These are phyloP conservation scores for Acrocephalus arundinaceus DNA, from an alignment of 2,113 vertebrate genomes.

Conservation along the genomic window DNA sequence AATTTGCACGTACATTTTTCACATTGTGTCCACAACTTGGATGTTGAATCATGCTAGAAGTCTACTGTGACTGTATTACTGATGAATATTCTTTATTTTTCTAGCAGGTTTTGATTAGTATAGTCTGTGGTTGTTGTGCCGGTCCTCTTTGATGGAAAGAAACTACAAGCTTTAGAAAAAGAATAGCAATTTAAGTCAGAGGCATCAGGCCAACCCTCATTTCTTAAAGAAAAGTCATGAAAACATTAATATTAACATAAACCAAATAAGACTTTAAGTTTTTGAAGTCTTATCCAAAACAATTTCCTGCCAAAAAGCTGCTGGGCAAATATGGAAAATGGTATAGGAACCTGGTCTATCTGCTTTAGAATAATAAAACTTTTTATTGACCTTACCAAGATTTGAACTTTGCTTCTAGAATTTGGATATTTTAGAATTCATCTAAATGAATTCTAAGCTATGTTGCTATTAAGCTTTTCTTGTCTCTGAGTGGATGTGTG, in stretches of 20 bases:
- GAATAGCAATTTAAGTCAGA: background rate
- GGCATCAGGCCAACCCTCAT: background rate
- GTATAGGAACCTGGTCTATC: background rate
- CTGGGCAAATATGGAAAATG: slow-evolving; percentile 7
- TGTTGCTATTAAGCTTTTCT: background rate
- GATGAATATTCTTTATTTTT: background rate
- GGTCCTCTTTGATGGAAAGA: background rate
- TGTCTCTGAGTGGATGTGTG: background rate
- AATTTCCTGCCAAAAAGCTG: background rate
- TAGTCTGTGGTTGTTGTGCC: background rate
- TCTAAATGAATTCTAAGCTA: background rate
- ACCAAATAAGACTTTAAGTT: background rate
- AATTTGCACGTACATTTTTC: background rate
- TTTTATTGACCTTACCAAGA: slow-evolving; percentile 19
- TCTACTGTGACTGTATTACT: background rate
- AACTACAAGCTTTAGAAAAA: background rate
- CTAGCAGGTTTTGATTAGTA: background rate
- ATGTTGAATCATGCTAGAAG: background rate
- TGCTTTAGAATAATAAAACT: slow-evolving; percentile 21
- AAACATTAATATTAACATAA: background rate
- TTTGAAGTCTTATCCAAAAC: slow-evolving; percentile 28
- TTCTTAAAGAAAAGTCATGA: slow-evolving; percentile 12
- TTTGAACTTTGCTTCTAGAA: slow-evolving; percentile 28
- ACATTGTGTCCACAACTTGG: background rate
- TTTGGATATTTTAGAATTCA: background rate